phyloP scores from a whole-genome alignment of 2,797 vertebrate species.

The Buceros bicornis region DNA sequence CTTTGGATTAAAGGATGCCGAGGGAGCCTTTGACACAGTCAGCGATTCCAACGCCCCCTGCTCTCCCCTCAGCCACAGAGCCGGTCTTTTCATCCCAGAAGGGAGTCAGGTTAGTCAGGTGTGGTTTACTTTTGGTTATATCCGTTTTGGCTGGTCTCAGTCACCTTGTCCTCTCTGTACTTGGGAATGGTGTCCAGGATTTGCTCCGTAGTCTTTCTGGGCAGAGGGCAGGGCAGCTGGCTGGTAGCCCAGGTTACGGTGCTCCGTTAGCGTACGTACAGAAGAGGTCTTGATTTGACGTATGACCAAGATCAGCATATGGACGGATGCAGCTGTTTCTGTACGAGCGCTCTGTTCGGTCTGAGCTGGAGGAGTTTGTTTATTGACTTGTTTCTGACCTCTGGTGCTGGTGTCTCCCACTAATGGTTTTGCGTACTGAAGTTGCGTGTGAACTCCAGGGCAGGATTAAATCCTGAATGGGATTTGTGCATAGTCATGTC shows the following conservation, averaged over 20 bases:
- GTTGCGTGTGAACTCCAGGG: not conserved
- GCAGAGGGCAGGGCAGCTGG: slow-evolving; percentile 11
- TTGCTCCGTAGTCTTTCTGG: not conserved
- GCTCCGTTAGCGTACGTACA: not conserved
- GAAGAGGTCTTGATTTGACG: slow-evolving; percentile 21
- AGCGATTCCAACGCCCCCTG: not conserved
- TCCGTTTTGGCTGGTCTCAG: not conserved
- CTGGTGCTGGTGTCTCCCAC: not conserved
- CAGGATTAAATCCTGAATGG: slow-evolving; percentile 38
- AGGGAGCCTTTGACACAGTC: not conserved
- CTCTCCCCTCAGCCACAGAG: not conserved
- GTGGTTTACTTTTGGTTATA: not conserved
- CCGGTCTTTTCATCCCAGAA: not conserved
- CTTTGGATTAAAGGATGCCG: not conserved
- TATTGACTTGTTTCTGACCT: not conserved
- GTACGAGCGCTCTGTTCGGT: not conserved
- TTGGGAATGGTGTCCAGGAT: not conserved
- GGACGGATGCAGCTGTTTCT: slow-evolving; percentile 23
- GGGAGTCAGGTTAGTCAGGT: not conserved
- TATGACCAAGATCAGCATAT: not conserved
- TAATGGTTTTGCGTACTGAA: not conserved
- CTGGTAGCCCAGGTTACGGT: not conserved
- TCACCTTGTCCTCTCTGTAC: not conserved
- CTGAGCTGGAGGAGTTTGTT: not conserved
- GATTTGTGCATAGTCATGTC: slow-evolving; percentile 49